These are phyloP conservation scores for Notocelia uddmanniana DNA, from an alignment of 2,888 invertebrate genomes.

Conservation along the genomic window DNA sequence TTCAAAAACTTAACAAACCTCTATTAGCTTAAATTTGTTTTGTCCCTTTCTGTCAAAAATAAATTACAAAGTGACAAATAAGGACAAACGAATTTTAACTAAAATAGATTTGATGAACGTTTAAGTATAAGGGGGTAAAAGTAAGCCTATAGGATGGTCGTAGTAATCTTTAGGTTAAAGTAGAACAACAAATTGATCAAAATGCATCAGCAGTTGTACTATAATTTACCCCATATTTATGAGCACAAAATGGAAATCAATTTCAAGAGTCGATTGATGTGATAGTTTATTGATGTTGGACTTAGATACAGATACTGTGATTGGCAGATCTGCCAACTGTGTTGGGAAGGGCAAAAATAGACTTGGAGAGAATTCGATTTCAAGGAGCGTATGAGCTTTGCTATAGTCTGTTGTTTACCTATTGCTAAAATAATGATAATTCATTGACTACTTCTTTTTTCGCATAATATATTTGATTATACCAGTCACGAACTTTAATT, in stretches of 20 bases:
- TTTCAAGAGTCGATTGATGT: background rate
- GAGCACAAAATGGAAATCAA: background rate
- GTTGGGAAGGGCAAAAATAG: conserved; percentile 15
- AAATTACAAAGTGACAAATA: too few relatives aligned
- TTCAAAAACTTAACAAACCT: too few relatives aligned
- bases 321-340: conserved; percentile 26
- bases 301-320: conserved; percentile 9
- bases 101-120: too few relatives aligned
- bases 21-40: too few relatives aligned
- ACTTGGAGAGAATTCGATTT: background rate
- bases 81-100: too few relatives aligned
- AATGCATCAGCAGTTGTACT: background rate
- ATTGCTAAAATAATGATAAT: too few relatives aligned
- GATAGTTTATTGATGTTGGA: conserved; percentile 28
- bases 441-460: too few relatives aligned
- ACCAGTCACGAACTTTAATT: too few relatives aligned
- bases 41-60: too few relatives aligned
- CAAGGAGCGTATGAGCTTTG: background rate
- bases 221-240: background rate
- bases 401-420: too few relatives aligned
- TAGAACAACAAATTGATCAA: background rate
- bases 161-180: background rate
- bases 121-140: too few relatives aligned
- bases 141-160: background rate
- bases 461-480: too few relatives aligned